Evolutionary conservation across 1,140 invertebrate genomes (phyloP), one percentile per base, ranked within the genome.

Genomic region (Drosophila lacteicornis): DNA sequence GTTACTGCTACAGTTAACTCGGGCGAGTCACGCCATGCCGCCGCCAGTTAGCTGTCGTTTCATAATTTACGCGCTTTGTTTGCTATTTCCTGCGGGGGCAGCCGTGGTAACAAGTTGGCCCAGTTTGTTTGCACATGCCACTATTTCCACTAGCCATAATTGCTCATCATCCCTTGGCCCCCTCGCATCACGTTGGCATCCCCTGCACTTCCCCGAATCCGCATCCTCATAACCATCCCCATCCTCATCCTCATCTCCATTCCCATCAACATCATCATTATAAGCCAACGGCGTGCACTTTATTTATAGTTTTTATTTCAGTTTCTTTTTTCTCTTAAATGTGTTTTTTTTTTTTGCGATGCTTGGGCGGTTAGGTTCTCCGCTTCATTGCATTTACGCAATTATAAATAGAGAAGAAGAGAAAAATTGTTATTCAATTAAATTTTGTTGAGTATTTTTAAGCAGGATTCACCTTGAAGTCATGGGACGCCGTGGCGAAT

Each of bases 51-150:
- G 73, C 80, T 87, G 80, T 83, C 83, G 80, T 88, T 87, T 88
- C 84, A 88, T 87, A 87, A 87, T 87, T 87, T 87, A 87, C 83
- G 80, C 80, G 84, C 77, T 84, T 88, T 88, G 84, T 87, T 87
- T 83, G 76, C 80, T 80, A 88, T 84, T 87, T 87, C 84, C 83
- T 88, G 83, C 75, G 80, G 70, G 75, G 68, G 67, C 50, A 59
- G 51, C 65, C 59, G 61, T 57, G 80, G 56, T 63, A 84, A 84
- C 76, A 80, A 85, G 67, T 68, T 86, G 74, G 63, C 75, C 82
- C 60, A 86, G 75, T 86, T 79, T 70, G 62, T 75, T 63, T 50
- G 60, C 50, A 68, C 47, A 63, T 67, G 63, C 60, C 71, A 82
- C 82, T 81, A 69, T 59, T 85, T 69, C 51, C 63, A 80, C 47